Evolutionary conservation across 2,888 invertebrate genomes (phyloP).

Genomic region (Auanema sp.): DNA sequence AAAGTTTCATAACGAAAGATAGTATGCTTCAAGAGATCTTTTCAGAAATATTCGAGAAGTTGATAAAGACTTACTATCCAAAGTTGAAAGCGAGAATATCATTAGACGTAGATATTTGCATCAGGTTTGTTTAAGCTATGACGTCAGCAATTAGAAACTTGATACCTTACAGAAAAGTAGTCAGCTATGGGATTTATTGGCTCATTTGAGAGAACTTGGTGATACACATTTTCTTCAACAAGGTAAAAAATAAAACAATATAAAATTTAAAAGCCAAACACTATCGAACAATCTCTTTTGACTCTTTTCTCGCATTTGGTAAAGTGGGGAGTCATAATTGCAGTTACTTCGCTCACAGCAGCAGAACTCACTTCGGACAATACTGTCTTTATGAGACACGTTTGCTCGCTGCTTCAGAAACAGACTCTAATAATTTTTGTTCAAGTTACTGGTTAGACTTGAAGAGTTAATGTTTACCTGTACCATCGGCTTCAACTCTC

Average conservation of each 20-base stretch:
- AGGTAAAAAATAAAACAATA: conserved; percentile 27
- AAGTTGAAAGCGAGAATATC: conserved; percentile 48
- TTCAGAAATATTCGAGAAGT: conserved; percentile 22
- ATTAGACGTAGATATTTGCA: conserved; percentile 42
- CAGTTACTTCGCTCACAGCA: no score
- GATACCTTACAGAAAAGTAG: conserved; percentile 48
- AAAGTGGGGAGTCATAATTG: no score
- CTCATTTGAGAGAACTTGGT: conserved; percentile 50
- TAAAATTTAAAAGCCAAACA: not conserved
- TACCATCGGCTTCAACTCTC: conserved; percentile 40
- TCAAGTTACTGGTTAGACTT: not conserved
- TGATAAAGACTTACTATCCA: conserved; percentile 40
- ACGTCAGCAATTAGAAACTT: not conserved
- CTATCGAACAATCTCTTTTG: not conserved
- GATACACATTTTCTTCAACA: conserved; percentile 49
- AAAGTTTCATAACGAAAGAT: conserved; percentile 8
- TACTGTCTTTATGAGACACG: no score
- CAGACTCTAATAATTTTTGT: no score
- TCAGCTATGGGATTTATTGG: conserved; percentile 59
- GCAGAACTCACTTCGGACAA: no score
- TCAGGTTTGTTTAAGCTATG: conserved; percentile 26
- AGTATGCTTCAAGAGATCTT: no score
- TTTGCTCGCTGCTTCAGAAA: no score
- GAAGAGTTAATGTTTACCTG: conserved; percentile 27
- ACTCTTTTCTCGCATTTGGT: no score